Percentiles rank a stretch among this genome's conserved stretches.
Conservation (phyloP, 2,888 invertebrate genomes). For the Orthosia gothica region DNA sequence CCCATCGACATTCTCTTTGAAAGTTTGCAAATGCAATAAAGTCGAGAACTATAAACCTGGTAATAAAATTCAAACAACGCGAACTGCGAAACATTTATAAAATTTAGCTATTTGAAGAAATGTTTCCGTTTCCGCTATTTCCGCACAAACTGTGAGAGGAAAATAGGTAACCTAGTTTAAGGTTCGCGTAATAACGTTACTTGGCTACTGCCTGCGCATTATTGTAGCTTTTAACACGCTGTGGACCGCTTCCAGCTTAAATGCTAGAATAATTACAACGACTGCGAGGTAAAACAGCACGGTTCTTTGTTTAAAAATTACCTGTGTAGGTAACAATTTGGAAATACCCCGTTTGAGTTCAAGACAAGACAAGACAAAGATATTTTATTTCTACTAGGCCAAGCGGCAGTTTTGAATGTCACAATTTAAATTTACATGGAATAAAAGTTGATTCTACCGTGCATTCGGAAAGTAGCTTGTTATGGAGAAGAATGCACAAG, state of each 20-base stretch:
- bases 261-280: slow-evolving; percentile 1
- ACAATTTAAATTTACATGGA: too few species aligned
- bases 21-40: slow-evolving; percentile 24
- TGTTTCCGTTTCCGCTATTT: slow-evolving; percentile 46
- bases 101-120: slow-evolving; percentile 42
- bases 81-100: slow-evolving; percentile 25
- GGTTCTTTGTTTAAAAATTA: neutral
- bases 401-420: too few species aligned
- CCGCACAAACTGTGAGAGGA: slow-evolving; percentile 41
- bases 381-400: too few species aligned
- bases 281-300: neutral
- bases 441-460: too few species aligned
- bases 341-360: neutral
- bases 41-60: slow-evolving; percentile 32
- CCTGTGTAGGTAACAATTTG: neutral
- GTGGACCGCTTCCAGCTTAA: neutral
- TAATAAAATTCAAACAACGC: slow-evolving; percentile 37
- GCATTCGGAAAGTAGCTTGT: too few species aligned
- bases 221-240: slow-evolving; percentile 32
- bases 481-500: too few species aligned
- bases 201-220: slow-evolving; percentile 27
- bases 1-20: slow-evolving; percentile 15
- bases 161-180: slow-evolving; percentile 64
- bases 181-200: slow-evolving; percentile 43
- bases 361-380: too few species aligned